Percentiles rank a stretch among this genome's conserved stretches.
Evolutionary conservation across 2,888 invertebrate species (phyloP).

Genomic region (Acholoe squamosa): DNA sequence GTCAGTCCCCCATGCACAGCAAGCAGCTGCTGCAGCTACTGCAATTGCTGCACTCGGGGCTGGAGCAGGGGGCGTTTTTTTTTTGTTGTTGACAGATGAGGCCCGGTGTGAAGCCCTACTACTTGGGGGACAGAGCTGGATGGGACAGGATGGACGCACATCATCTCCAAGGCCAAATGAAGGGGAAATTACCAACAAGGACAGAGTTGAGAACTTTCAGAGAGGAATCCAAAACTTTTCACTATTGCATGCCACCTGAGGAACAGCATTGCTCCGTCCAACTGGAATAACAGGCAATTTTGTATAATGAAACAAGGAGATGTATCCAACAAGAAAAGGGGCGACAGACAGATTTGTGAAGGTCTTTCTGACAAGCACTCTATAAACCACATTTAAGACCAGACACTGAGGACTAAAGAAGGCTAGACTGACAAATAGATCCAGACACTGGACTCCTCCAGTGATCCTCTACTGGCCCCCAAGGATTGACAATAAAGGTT

Average conservation of each 20-base stretch:
- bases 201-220: background rate
- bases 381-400: background rate
- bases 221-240: background rate
- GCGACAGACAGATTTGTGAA: background rate
- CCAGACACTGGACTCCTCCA: background rate
- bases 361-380: background rate
- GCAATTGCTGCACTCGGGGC: background rate
- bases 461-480: background rate
- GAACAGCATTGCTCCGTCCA: background rate
- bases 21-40: background rate
- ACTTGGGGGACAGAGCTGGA: background rate
- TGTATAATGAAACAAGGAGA: background rate
- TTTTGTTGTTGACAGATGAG: slow-evolving; percentile 1
- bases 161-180: background rate
- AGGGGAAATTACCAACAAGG: background rate
- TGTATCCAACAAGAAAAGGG: background rate
- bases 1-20: background rate
- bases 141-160: background rate
- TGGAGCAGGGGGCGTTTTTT: background rate
- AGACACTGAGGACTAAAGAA: background rate
- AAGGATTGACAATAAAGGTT: background rate
- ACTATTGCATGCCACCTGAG: background rate
- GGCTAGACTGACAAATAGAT: slow-evolving; percentile 10
- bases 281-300: background rate
- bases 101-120: background rate